Percentiles rank a stretch among this genome's conserved stretches.
These are phyloP conservation scores for Didymodactylos carnosus DNA, from an alignment of 2,888 invertebrate genomes.

Conservation along the genomic window DNA sequence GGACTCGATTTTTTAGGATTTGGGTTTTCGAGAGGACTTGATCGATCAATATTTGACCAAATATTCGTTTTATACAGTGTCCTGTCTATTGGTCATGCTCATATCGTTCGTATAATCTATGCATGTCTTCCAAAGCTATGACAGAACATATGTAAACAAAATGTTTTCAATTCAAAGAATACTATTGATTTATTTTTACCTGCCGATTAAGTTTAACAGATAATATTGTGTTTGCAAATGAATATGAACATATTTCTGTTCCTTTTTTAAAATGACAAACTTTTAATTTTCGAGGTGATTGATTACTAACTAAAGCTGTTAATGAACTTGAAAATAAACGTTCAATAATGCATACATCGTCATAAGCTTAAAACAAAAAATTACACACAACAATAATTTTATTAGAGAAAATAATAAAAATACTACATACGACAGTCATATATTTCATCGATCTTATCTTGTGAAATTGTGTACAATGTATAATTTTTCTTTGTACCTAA, in stretches of 20 bases:
- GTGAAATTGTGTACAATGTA: slow-evolving; percentile 61
- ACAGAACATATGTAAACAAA: neutral
- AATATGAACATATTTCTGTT: slow-evolving; percentile 91
- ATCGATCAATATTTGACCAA: too few species aligned
- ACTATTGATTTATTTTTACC: neutral
- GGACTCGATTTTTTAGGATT: too few species aligned
- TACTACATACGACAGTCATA: neutral
- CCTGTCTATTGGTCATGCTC: too few species aligned
- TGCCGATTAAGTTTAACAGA: slow-evolving; percentile 73
- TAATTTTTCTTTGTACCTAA: slow-evolving; percentile 78
- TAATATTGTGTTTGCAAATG: slow-evolving; percentile 76
- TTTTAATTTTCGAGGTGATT: slow-evolving; percentile 70
- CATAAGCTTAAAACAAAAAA: slow-evolving; percentile 17
- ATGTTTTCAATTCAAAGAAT: neutral
- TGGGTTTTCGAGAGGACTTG: too few species aligned
- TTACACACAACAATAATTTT: neutral
- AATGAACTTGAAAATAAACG: slow-evolving; percentile 86
- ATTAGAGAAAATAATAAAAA: neutral
- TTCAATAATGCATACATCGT: slow-evolving; percentile 62
- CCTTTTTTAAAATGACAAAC: slow-evolving; percentile 94
- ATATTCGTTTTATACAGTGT: too few species aligned
- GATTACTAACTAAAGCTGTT: slow-evolving; percentile 75
- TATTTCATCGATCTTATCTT: slow-evolving; percentile 56
- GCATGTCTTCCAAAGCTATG: too few species aligned
- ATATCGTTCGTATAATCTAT: too few species aligned